A percentile compares a stretch with the other conserved stretches of the same genome.
Conservation (phyloP, 2,113 vertebrate species). For the Cinclus cinclus region DNA sequence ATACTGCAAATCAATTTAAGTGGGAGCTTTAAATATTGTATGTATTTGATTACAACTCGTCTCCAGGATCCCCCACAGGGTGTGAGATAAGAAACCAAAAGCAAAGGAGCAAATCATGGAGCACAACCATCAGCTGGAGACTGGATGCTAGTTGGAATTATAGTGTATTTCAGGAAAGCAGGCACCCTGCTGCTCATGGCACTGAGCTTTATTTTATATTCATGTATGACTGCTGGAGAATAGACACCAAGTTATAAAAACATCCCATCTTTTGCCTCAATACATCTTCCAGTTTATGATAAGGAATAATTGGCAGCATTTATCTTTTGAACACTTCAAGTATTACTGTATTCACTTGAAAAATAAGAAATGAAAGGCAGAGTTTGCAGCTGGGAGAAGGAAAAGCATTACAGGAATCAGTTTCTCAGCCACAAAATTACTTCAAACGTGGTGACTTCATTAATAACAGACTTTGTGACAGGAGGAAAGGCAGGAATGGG, state of each 20-base stretch:
- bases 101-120: not conserved
- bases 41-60: not conserved
- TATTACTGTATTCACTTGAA: not conserved
- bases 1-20: not conserved
- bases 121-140: not conserved
- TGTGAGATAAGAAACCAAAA: not conserved
- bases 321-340: not conserved
- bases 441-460: not conserved
- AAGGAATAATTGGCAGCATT: not conserved
- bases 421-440: not conserved
- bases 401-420: not conserved
- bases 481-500: not conserved
- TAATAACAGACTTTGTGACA: not conserved
- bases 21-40: not conserved
- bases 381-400: not conserved
- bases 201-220: not conserved
- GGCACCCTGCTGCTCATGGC: not conserved
- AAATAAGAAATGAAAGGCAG: not conserved
- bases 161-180: not conserved
- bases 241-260: not conserved
- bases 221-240: not conserved
- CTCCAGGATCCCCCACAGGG: not conserved
- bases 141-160: not conserved
- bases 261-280: not conserved
- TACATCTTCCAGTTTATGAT: not conserved